Percentiles rank a stretch among this genome's conserved stretches.
phyloP scores from a whole-genome alignment of 1,140 invertebrate genomes.

The Bombus balteatus region DNA sequence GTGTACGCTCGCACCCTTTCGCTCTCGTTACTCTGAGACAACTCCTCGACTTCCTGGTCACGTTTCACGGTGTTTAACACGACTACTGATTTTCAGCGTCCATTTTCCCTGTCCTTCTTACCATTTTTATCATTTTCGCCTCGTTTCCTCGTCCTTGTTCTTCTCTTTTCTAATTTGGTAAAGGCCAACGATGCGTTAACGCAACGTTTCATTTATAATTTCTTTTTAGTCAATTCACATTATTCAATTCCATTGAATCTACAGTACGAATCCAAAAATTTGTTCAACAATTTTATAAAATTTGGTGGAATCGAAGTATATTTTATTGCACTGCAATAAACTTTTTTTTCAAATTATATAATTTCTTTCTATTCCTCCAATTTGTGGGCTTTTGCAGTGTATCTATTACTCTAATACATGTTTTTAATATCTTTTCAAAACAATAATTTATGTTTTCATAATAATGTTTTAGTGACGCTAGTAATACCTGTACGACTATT shows the following conservation, averaged over 20 bases:
- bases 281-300: background rate
- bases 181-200: too few species aligned
- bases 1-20: background rate
- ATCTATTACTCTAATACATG: too few species aligned
- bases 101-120: background rate
- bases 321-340: too few species aligned
- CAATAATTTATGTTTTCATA: too few species aligned
- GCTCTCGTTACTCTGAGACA: background rate
- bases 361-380: background rate
- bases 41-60: constrained; percentile 15
- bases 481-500: too few species aligned
- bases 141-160: background rate
- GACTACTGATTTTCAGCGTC: constrained; percentile 11
- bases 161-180: background rate
- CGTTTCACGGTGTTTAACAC: constrained; percentile 12
- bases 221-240: too few species aligned
- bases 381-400: too few species aligned
- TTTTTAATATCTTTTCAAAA: too few species aligned
- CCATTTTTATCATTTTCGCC: background rate
- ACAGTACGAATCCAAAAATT: background rate
- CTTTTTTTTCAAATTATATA: background rate
- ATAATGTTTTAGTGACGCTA: too few species aligned
- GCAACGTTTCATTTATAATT: too few species aligned
- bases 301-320: too few species aligned
- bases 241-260: too few species aligned